Evolutionary conservation across 1,140 invertebrate species (phyloP).

Genomic region (Drosophila rufa): DNA sequence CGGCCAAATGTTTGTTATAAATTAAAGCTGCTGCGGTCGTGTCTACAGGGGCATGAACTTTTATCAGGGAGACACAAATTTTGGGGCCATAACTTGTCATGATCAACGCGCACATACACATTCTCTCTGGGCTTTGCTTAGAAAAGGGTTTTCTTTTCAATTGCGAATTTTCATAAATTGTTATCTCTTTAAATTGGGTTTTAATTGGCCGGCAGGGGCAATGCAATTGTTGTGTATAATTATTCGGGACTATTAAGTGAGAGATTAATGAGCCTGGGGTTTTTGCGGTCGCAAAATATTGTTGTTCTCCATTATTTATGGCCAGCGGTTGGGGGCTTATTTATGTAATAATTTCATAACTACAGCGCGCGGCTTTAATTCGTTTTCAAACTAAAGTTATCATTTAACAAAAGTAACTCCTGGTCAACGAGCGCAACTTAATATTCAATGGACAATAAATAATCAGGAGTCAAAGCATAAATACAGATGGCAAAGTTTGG

Average conservation of each 20-base stretch:
- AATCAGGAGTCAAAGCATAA: constrained; percentile 31
- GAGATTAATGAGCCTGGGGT: constrained; percentile 54
- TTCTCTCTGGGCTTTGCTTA: constrained; percentile 17
- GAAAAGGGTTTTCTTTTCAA: constrained; percentile 29
- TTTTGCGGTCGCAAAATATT: constrained; percentile 51
- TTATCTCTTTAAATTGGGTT: constrained; percentile 47
- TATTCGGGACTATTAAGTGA: constrained; percentile 54
- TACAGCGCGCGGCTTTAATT: constrained; percentile 14
- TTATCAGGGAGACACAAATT: constrained; percentile 36
- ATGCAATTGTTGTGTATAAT: constrained; percentile 44
- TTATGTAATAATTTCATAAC: constrained; percentile 39
- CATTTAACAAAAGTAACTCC: constrained; percentile 1
- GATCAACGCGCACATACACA: not conserved
- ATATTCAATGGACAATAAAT: constrained; percentile 40
- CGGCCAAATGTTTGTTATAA: constrained; percentile 49
- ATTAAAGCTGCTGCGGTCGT: constrained; percentile 52
- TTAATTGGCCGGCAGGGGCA: constrained; percentile 37
- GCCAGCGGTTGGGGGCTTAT: constrained; percentile 20
- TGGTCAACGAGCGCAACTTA: constrained; percentile 20
- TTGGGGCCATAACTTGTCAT: constrained; percentile 27
- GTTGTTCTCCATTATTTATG: constrained; percentile 47
- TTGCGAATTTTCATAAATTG: constrained; percentile 49
- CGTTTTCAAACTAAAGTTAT: constrained; percentile 34
- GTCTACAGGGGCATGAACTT: constrained; percentile 40
- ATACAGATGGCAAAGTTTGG: constrained; percentile 37